Conservation (phyloP, 2,797 vertebrate species). For the Stomatorhinus walkeri region DNA sequence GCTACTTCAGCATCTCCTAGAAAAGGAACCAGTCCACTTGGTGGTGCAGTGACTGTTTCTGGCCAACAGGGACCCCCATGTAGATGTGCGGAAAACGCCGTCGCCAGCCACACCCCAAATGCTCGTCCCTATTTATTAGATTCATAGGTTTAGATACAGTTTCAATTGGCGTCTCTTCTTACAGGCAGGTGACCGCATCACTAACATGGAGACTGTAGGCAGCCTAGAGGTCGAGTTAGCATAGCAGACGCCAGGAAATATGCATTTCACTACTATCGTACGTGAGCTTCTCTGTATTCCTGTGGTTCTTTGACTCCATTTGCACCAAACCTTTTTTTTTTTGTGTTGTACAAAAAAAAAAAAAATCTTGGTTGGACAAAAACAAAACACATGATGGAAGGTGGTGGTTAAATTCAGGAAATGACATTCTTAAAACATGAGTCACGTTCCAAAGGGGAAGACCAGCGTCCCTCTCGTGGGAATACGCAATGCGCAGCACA, state of each 20-base stretch:
- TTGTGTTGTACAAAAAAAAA: neutral
- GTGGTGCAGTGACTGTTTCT: neutral
- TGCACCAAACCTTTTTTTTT: neutral
- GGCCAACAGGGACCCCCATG: neutral
- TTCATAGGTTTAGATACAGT: neutral
- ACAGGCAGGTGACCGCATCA: neutral
- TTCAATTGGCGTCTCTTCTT: neutral
- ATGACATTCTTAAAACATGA: neutral
- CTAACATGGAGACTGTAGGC: neutral
- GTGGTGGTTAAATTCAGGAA: neutral
- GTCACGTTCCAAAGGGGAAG: neutral
- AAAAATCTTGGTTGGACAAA: neutral
- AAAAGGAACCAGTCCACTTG: neutral
- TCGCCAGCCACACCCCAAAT: neutral
- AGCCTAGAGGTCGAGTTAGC: neutral
- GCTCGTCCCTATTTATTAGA: neutral
- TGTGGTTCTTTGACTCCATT: neutral
- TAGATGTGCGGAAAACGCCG: neutral
- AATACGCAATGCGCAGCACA: neutral
- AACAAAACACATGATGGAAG: neutral
- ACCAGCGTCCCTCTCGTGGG: neutral
- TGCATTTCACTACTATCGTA: neutral
- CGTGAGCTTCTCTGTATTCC: neutral
- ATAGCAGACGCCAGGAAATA: neutral
- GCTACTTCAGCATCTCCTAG: neutral